These are phyloP conservation scores for Graphium colonna DNA, from an alignment of 2,888 invertebrate species.

Conservation along the genomic window DNA sequence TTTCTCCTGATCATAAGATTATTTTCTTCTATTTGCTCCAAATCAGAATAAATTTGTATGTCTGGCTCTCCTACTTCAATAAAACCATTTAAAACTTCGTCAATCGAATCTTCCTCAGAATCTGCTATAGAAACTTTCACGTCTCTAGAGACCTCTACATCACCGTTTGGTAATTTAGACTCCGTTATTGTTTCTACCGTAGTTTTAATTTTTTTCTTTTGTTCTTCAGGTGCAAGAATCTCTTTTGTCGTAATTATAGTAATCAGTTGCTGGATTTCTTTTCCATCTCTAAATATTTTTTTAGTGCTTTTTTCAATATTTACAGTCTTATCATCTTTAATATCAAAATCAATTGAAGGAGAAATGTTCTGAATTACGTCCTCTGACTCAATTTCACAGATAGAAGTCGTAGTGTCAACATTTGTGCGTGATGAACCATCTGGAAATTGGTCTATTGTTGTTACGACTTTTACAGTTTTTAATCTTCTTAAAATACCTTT, in stretches of 20 bases:
- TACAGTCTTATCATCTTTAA: slow-evolving; percentile 51
- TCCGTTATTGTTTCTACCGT: slow-evolving; percentile 60
- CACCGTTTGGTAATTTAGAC: slow-evolving; percentile 55
- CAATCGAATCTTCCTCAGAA: slow-evolving; percentile 48
- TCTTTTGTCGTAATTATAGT: slow-evolving; percentile 67
- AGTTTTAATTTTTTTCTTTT: slow-evolving; percentile 58
- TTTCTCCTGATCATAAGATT: slow-evolving; percentile 52
- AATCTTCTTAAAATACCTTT: slow-evolving; percentile 44
- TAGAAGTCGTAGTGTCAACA: slow-evolving; percentile 54
- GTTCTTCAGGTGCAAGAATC: slow-evolving; percentile 42
- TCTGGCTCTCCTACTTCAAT: slow-evolving; percentile 47
- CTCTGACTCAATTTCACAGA: slow-evolving; percentile 51
- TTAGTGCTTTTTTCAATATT: slow-evolving; percentile 53
- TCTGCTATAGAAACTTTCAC: slow-evolving; percentile 64
- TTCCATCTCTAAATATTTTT: slow-evolving; percentile 44
- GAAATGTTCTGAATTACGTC: slow-evolving; percentile 30
- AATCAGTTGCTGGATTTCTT: slow-evolving; percentile 53
- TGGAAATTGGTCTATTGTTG: slow-evolving; percentile 62
- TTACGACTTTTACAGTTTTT: slow-evolving; percentile 52
- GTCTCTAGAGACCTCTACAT: slow-evolving; percentile 64
- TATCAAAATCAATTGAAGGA: slow-evolving; percentile 43
- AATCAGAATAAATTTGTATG: slow-evolving; percentile 44
- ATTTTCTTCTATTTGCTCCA: slow-evolving; percentile 49
- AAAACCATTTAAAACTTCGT: slow-evolving; percentile 56
- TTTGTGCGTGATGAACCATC: slow-evolving; percentile 56